Conservation (phyloP, 2,113 vertebrate genomes). For the Poeciliopsis retropinna region DNA sequence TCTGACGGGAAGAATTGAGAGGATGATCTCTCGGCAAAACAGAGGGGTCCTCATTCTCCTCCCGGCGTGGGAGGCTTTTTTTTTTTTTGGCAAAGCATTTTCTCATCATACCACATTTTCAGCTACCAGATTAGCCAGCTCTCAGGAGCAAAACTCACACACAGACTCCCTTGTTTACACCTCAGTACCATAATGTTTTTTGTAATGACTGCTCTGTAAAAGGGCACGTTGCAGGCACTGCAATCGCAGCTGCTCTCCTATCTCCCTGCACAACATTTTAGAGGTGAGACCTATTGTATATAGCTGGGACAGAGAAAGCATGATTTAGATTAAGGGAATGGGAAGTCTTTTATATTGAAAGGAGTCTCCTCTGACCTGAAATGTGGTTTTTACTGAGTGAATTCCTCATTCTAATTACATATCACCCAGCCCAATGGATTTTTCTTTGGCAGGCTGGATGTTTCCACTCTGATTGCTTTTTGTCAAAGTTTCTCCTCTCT, state of each 20-base stretch:
- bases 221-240: slow-evolving; percentile 48
- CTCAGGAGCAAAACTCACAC: slow-evolving; percentile 68
- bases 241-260: slow-evolving; percentile 62
- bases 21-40: slow-evolving; percentile 76
- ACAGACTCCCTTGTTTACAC: slow-evolving; percentile 69
- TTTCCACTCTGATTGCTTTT: slow-evolving; percentile 58
- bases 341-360: slow-evolving; percentile 61
- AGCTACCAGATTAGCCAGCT: slow-evolving; percentile 76
- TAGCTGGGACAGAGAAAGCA: slow-evolving; percentile 46
- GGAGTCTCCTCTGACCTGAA: slow-evolving; percentile 59
- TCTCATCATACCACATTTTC: slow-evolving; percentile 72
- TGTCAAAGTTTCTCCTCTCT: slow-evolving; percentile 64
- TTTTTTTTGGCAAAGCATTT: slow-evolving; percentile 64
- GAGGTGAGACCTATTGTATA: slow-evolving; percentile 56
- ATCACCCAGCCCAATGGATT: slow-evolving; percentile 43
- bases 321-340: slow-evolving; percentile 55
- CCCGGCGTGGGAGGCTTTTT: slow-evolving; percentile 58
- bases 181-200: slow-evolving; percentile 61
- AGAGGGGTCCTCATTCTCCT: slow-evolving; percentile 73
- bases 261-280: slow-evolving; percentile 69
- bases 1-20: slow-evolving; percentile 75
- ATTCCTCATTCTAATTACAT: slow-evolving; percentile 62
- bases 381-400: slow-evolving; percentile 55
- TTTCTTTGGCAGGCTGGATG: slow-evolving; percentile 36
- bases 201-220: slow-evolving; percentile 66